These are phyloP conservation scores for Agrypnus murinus DNA, from an alignment of 2,888 invertebrate species.

Conservation along the genomic window DNA sequence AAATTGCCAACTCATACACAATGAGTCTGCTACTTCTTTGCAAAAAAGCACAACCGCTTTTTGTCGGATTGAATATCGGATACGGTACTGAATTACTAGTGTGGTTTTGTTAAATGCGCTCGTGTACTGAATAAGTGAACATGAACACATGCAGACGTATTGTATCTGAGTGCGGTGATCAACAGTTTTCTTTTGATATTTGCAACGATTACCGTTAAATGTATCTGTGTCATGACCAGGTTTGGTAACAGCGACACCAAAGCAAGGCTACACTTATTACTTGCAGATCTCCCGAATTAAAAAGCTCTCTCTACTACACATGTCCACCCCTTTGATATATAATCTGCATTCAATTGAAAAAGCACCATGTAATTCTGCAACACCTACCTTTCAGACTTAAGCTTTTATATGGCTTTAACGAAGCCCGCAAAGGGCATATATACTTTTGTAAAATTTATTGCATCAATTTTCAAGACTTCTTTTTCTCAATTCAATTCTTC, in stretches of 20 bases:
- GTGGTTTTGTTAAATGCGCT: constrained; percentile 40
- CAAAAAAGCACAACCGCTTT: background rate
- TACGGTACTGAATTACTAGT: constrained; percentile 35
- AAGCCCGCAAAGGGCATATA: constrained; percentile 32
- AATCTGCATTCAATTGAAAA: constrained; percentile 15
- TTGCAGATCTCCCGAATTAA: constrained; percentile 44
- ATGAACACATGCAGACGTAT: constrained; percentile 32
- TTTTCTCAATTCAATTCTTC: no score
- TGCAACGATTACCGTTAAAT: constrained; percentile 53
- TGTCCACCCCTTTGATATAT: constrained; percentile 22
- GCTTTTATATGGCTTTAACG: constrained; percentile 35
- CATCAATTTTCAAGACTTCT: no score
- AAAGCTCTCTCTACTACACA: constrained; percentile 28
- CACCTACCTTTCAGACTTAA: background rate
- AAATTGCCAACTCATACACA: background rate
- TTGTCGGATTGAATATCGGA: constrained; percentile 17
- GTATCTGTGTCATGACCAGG: constrained; percentile 57
- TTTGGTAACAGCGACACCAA: constrained; percentile 52
- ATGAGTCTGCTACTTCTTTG: constrained; percentile 1
- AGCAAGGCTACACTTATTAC: constrained; percentile 53
- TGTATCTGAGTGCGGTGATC: constrained; percentile 53
- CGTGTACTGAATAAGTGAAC: constrained; percentile 46
- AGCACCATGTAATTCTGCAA: background rate
- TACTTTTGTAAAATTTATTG: constrained; percentile 40
- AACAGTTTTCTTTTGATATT: constrained; percentile 55